Evolutionary conservation across 1,140 invertebrate species (phyloP).

Genomic region (Drosophila kikkawai): DNA sequence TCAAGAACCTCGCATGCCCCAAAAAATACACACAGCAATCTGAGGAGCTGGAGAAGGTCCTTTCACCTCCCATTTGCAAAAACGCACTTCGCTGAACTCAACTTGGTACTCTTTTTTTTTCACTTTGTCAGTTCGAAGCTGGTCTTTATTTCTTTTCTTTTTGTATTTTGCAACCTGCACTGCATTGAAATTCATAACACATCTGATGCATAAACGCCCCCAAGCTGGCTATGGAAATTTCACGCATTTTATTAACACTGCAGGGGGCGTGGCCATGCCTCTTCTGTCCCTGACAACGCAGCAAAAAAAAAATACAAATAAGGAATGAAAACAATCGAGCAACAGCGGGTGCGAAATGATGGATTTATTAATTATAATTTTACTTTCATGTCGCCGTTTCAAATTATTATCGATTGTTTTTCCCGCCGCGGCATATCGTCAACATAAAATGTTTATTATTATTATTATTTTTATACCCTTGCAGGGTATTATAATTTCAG

Average conservation of each 20-base stretch:
- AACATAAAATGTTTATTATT: constrained; percentile 5
- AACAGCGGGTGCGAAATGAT: constrained; percentile 39
- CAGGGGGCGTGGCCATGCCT: constrained; percentile 32
- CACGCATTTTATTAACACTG: constrained; percentile 63
- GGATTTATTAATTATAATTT: constrained; percentile 72
- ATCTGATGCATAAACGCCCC: constrained; percentile 80
- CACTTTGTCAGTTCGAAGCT: constrained; percentile 41
- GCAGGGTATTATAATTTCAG: too few relatives aligned
- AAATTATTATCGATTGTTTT: constrained; percentile 22
- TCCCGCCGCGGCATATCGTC: background rate
- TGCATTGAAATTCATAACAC: constrained; percentile 81
- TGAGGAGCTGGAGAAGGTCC: background rate
- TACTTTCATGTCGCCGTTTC: constrained; percentile 36
- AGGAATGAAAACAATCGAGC: constrained; percentile 8
- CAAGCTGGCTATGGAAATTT: constrained; percentile 76
- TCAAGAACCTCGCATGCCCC: constrained; percentile 46
- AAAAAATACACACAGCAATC: constrained; percentile 5
- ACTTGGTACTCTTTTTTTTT: background rate
- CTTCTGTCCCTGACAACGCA: constrained; percentile 9
- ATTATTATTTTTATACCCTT: too few relatives aligned
- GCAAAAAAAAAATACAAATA: background rate
- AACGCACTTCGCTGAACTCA: constrained; percentile 54
- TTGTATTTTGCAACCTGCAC: constrained; percentile 1
- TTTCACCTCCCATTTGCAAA: constrained; percentile 34
- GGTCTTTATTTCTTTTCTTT: constrained; percentile 8